These are phyloP conservation scores for Chironomus striatipennis DNA, from an alignment of 1,140 invertebrate genomes.

Conservation along the genomic window DNA sequence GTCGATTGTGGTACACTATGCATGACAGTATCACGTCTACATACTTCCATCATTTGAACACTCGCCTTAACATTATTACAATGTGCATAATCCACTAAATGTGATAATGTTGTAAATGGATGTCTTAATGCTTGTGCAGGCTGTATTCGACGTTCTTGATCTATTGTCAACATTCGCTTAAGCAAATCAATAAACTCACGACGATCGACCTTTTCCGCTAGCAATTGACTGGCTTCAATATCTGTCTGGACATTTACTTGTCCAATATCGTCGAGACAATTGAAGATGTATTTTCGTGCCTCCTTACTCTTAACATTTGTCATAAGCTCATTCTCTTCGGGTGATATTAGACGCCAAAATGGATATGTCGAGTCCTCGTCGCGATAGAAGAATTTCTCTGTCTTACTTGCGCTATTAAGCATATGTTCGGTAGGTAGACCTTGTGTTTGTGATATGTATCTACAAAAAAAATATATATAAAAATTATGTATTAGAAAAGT, in stretches of 20 bases:
- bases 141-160: conserved; percentile 91
- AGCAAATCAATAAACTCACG: conserved; percentile 94
- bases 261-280: conserved; percentile 97
- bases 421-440: conserved; percentile 96
- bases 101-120: conserved; percentile 85
- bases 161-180: conserved; percentile 95
- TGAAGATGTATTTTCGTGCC: conserved; percentile 99
- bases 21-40: conserved; percentile 44
- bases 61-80: conserved; percentile 93
- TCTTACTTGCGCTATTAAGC: conserved; percentile 98
- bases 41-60: conserved; percentile 94
- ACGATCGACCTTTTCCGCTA: conserved; percentile 93
- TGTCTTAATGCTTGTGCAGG: conserved; percentile 93
- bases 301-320: conserved; percentile 99
- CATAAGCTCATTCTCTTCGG: conserved; percentile 96
- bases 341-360: conserved; percentile 95
- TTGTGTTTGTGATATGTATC: conserved; percentile 59
- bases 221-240: conserved; percentile 86
- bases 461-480: conserved; percentile 20
- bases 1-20: conserved; percentile 48
- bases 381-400: conserved; percentile 96
- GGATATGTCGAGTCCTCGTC: conserved; percentile 95
- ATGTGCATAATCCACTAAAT: conserved; percentile 92
- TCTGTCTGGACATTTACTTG: conserved; percentile 96
- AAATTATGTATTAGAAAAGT: background rate